Evolutionary conservation across 2,888 invertebrate species (phyloP).

Genomic region (Ernsta delagoae): DNA sequence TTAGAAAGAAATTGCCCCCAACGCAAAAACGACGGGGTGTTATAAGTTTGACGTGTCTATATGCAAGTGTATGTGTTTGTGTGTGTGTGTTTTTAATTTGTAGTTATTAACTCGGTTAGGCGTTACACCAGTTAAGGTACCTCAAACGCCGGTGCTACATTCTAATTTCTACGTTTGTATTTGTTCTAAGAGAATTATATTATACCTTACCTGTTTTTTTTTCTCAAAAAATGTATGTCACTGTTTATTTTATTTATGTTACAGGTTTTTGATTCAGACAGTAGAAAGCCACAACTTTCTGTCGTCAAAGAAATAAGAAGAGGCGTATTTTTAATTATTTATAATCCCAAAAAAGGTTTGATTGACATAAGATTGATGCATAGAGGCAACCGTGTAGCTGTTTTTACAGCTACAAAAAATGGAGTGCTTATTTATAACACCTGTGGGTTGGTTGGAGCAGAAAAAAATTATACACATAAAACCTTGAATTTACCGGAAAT

Average conservation of each 20-base stretch:
- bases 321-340: constrained; percentile 95
- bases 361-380: constrained; percentile 97
- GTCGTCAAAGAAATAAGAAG: constrained; percentile 82
- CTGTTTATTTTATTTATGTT: constrained; percentile 46
- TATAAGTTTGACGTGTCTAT: too few species aligned
- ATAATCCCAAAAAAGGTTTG: constrained; percentile 95
- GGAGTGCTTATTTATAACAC: constrained; percentile 92
- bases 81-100: too few species aligned
- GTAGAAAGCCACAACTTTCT: constrained; percentile 71
- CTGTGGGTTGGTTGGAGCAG: constrained; percentile 91
- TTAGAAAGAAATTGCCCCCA: too few species aligned
- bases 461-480: constrained; percentile 81
- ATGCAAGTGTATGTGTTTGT: too few species aligned
- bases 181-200: too few species aligned
- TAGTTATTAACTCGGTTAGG: too few species aligned
- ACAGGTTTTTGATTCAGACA: constrained; percentile 76
- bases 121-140: too few species aligned
- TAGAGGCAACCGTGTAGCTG: constrained; percentile 95
- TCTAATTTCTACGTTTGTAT: too few species aligned
- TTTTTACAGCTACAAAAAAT: constrained; percentile 94
- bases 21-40: too few species aligned
- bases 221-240: neutral
- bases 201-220: too few species aligned
- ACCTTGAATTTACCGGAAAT: constrained; percentile 86
- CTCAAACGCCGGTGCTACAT: too few species aligned